Evolutionary conservation across 2,797 vertebrate genomes (phyloP).

Genomic region (Hippopotamyrus pictus): DNA sequence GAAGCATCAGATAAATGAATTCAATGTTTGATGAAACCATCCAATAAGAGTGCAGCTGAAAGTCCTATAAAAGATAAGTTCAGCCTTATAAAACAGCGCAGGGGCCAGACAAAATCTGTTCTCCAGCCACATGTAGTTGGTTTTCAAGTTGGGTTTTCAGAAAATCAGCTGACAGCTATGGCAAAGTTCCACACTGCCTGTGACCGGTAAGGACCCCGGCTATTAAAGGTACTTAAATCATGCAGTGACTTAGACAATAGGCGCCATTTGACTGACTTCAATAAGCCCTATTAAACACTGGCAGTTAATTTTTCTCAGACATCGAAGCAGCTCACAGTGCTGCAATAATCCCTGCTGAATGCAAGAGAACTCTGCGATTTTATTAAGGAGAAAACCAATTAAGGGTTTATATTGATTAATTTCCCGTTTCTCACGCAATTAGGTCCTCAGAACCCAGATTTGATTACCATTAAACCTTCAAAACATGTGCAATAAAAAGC

Average conservation of each 20-base stretch:
- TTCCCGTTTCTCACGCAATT: not conserved
- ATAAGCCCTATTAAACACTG: not conserved
- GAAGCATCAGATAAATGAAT: not conserved
- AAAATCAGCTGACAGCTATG: not conserved
- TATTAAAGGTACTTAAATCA: not conserved
- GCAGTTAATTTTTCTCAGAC: not conserved
- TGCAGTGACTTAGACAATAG: not conserved
- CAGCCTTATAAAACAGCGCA: not conserved
- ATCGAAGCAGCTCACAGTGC: not conserved
- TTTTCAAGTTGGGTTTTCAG: not conserved
- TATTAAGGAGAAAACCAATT: not conserved
- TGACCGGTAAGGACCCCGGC: not conserved
- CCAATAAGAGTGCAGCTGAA: not conserved
- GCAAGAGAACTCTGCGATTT: not conserved
- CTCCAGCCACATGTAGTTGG: not conserved
- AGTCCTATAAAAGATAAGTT: not conserved
- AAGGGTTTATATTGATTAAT: not conserved
- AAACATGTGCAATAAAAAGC: not conserved
- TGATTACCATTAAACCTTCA: not conserved
- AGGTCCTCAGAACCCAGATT: not conserved
- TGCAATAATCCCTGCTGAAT: not conserved
- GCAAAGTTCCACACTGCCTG: not conserved
- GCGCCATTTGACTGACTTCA: not conserved
- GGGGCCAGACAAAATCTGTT: not conserved
- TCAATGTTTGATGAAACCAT: not conserved